Conservation (phyloP, 2,113 vertebrate genomes). For the Myotis yumanensis region DNA sequence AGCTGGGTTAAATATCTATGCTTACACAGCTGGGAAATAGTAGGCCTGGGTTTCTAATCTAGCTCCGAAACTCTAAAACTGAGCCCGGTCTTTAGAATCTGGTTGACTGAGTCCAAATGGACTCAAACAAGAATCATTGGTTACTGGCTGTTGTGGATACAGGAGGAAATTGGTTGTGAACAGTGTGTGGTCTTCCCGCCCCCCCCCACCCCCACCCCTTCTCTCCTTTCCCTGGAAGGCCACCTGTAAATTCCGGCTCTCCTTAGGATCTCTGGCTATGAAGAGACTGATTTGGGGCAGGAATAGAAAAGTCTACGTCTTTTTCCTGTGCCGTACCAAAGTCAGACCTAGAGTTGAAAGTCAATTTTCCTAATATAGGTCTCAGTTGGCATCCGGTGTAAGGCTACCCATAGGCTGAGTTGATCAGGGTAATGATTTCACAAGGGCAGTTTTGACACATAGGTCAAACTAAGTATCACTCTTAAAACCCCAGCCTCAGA, state of each 20-base stretch:
- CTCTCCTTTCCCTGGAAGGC: background rate
- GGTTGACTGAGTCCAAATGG: background rate
- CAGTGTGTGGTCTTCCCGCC: background rate
- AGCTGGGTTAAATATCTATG: background rate
- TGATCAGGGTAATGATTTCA: background rate
- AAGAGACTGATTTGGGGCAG: background rate
- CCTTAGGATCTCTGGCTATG: background rate
- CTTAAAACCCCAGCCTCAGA: conserved; percentile 75
- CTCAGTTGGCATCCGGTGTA: background rate
- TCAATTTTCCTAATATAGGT: background rate
- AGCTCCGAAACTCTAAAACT: background rate
- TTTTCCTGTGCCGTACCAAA: conserved; percentile 10
- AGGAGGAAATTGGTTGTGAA: background rate
- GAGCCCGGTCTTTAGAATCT: background rate
- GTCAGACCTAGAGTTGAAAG: background rate
- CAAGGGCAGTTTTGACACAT: background rate
- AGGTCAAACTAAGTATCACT: conserved; percentile 48
- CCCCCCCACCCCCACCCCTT: too few relatives aligned
- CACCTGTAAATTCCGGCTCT: background rate
- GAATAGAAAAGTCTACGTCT: background rate
- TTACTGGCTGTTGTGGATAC: background rate
- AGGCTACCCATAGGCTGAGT: background rate
- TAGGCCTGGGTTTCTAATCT: background rate
- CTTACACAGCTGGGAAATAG: background rate
- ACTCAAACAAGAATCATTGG: background rate